phyloP scores from a whole-genome alignment of 2,113 vertebrate species.

The Psammodynastes pulverulentus region DNA sequence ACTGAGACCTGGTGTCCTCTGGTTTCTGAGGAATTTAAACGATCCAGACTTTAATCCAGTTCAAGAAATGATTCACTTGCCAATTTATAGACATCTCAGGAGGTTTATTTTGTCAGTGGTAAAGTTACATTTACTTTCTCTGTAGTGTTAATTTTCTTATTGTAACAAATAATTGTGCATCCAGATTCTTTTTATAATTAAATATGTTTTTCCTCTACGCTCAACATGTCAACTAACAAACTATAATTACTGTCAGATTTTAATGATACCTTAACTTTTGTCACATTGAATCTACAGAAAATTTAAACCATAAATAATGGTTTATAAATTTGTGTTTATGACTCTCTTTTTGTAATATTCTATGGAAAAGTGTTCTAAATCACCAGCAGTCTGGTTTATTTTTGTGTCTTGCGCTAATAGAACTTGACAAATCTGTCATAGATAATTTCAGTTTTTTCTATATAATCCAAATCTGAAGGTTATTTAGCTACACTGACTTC shows the following conservation, averaged over 20 bases:
- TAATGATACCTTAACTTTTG: neutral
- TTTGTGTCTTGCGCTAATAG: neutral
- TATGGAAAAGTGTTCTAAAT: neutral
- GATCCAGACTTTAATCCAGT: conserved; percentile 98
- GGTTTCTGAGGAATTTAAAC: conserved; percentile 97
- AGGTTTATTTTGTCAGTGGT: conserved; percentile 97
- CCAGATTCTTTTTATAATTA: neutral
- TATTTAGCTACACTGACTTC: neutral
- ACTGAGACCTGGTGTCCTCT: conserved; percentile 90
- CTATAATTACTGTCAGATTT: neutral
- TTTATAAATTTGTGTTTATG: neutral
- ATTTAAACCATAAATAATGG: neutral
- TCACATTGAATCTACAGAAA: neutral
- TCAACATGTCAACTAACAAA: neutral
- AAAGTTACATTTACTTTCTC: conserved; percentile 44
- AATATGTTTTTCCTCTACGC: neutral
- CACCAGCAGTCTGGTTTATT: neutral
- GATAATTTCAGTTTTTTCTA: neutral
- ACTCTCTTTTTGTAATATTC: neutral
- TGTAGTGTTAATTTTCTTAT: neutral
- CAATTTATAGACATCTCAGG: conserved; percentile 92
- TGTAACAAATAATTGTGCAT: neutral
- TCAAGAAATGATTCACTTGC: conserved; percentile 97
- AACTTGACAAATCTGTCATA: neutral
- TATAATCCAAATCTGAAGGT: neutral